Evolutionary conservation across 2,888 invertebrate species (phyloP).

Genomic region (Byasa hedistus): DNA sequence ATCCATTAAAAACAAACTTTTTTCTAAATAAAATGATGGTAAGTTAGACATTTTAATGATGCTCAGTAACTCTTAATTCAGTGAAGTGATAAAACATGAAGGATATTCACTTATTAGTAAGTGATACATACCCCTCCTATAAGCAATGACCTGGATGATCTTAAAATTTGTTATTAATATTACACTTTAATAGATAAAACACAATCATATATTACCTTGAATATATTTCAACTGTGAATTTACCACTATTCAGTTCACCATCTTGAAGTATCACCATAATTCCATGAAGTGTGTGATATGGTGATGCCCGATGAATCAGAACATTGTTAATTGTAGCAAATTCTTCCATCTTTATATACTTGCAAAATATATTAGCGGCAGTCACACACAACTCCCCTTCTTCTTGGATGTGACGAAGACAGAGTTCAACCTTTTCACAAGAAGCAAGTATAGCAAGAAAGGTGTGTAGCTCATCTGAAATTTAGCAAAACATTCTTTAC

Average conservation of each 20-base stretch:
- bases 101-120: too few relatives aligned
- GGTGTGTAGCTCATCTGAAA: constrained; percentile 46
- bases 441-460: constrained; percentile 54
- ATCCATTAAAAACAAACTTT: too few relatives aligned
- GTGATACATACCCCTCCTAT: too few relatives aligned
- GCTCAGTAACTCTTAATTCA: too few relatives aligned
- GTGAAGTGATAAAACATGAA: too few relatives aligned
- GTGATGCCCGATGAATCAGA: constrained; percentile 51
- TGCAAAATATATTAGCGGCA: constrained; percentile 46
- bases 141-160: too few relatives aligned
- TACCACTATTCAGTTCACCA: constrained; percentile 29
- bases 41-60: too few relatives aligned
- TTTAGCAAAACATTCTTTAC: constrained; percentile 1
- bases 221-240: constrained; percentile 44
- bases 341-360: constrained; percentile 53
- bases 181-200: background rate
- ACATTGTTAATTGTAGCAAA: constrained; percentile 41
- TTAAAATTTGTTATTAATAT: background rate
- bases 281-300: constrained; percentile 59
- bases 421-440: constrained; percentile 49
- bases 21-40: too few relatives aligned
- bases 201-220: constrained; percentile 50
- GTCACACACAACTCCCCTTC: constrained; percentile 34
- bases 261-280: constrained; percentile 49
- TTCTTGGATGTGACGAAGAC: constrained; percentile 46